These are phyloP conservation scores for Cyrtodaria siliqua DNA, from an alignment of 2,888 invertebrate genomes.

Conservation along the genomic window DNA sequence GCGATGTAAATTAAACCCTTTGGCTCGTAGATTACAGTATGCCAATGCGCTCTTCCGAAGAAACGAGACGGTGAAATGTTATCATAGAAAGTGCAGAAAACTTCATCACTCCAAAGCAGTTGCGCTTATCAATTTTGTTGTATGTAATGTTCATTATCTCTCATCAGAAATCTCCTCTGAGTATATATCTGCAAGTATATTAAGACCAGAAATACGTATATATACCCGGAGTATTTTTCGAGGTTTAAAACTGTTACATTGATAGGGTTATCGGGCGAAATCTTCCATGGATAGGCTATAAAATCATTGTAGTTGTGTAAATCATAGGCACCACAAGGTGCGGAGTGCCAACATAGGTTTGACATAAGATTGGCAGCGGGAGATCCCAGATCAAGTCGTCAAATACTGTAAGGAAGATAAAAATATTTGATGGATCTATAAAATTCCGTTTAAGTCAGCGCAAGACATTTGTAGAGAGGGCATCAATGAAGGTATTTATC, in stretches of 20 bases:
- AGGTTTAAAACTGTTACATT: conserved; percentile 13
- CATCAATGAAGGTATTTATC: too few species aligned
- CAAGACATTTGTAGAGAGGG: neutral
- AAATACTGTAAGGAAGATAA: conserved; percentile 21
- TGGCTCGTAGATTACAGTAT: too few species aligned
- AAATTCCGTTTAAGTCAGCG: conserved; percentile 28
- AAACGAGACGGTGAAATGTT: too few species aligned
- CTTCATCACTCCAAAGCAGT: neutral
- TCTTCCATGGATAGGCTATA: conserved; percentile 18
- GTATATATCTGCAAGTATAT: conserved; percentile 13
- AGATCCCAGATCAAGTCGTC: conserved; percentile 25
- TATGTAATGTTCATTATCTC: conserved; percentile 28
- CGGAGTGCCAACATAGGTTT: conserved; percentile 9
- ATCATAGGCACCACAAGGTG: neutral
- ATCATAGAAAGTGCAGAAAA: too few species aligned
- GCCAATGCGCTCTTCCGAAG: too few species aligned
- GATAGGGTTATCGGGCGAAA: conserved; percentile 21
- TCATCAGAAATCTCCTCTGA: conserved; percentile 15
- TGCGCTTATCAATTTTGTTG: conserved; percentile 26
- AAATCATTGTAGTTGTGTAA: conserved; percentile 12
- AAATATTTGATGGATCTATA: conserved; percentile 21
- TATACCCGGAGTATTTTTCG: conserved; percentile 6
- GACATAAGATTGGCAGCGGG: conserved; percentile 45
- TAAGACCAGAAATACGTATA: conserved; percentile 24
- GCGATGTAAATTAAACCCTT: too few species aligned